Percentiles rank a stretch among this genome's conserved stretches.
Conservation (phyloP, 2,888 invertebrate species). For the Pandemis heparana region DNA sequence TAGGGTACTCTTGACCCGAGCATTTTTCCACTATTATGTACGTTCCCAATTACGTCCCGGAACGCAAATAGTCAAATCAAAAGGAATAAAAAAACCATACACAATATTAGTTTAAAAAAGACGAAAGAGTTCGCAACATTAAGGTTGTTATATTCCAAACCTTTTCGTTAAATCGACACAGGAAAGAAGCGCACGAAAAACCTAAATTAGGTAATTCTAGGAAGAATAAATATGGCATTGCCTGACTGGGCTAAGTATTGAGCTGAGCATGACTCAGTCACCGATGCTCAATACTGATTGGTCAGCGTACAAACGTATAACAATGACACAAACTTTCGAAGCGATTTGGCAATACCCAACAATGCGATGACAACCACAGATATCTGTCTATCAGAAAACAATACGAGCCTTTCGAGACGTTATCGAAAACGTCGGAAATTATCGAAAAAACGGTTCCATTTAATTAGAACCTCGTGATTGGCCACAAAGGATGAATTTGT, state of each 20-base stretch:
- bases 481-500: constrained; percentile 79
- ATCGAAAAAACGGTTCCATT: constrained; percentile 66
- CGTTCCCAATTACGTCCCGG: too few species aligned
- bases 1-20: too few species aligned
- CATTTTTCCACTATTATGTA: too few species aligned
- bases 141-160: too few species aligned
- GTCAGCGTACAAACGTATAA: constrained; percentile 2
- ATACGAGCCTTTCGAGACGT: constrained; percentile 48
- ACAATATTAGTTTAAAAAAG: too few species aligned
- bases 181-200: too few species aligned
- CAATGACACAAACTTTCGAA: constrained; percentile 7
- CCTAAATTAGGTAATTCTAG: background rate
- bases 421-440: constrained; percentile 52
- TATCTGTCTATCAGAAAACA: constrained; percentile 38
- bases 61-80: too few species aligned
- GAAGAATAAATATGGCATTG: background rate
- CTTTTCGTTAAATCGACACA: too few species aligned
- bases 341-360: constrained; percentile 17
- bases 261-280: background rate
- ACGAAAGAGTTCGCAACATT: too few species aligned
- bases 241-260: background rate
- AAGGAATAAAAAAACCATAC: too few species aligned
- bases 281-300: background rate
- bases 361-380: constrained; percentile 29
- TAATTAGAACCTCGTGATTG: constrained; percentile 58